Percentiles rank a stretch among this genome's conserved stretches.
Conservation (phyloP, 2,888 invertebrate species). For the Pantelozetes paolii region DNA sequence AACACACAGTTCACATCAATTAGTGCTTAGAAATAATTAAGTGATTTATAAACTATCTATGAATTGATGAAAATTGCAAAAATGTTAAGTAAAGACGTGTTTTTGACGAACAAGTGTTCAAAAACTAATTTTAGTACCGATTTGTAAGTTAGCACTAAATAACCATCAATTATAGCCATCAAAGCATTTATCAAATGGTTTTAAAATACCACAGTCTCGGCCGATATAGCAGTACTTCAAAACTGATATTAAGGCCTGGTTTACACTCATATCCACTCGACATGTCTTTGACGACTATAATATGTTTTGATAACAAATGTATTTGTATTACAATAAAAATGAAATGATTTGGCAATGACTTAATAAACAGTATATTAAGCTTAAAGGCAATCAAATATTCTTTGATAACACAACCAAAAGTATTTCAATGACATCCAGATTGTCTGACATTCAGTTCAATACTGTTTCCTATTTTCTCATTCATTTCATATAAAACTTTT, state of each 20-base stretch:
- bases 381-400: slow-evolving; percentile 37
- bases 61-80: neutral
- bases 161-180: neutral
- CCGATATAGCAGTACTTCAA: too few relatives aligned
- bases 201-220: neutral
- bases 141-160: slow-evolving; percentile 11
- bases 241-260: neutral
- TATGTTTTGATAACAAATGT: neutral
- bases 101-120: neutral
- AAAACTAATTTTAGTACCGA: neutral
- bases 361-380: slow-evolving; percentile 30
- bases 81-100: neutral
- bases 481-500: too few relatives aligned
- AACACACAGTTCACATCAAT: neutral
- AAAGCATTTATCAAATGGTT: neutral
- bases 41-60: slow-evolving; percentile 6
- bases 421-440: slow-evolving; percentile 1
- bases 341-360: slow-evolving; percentile 32
- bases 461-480: too few relatives aligned
- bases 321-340: slow-evolving; percentile 27
- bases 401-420: slow-evolving; percentile 38
- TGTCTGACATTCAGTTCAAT: neutral
- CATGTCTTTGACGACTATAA: neutral
- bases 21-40: neutral
- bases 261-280: neutral